Evolutionary conservation across 2,797 vertebrate genomes (phyloP), one percentile per base, ranked within the genome.

Genomic region (Pipistrellus kuhlii): DNA sequence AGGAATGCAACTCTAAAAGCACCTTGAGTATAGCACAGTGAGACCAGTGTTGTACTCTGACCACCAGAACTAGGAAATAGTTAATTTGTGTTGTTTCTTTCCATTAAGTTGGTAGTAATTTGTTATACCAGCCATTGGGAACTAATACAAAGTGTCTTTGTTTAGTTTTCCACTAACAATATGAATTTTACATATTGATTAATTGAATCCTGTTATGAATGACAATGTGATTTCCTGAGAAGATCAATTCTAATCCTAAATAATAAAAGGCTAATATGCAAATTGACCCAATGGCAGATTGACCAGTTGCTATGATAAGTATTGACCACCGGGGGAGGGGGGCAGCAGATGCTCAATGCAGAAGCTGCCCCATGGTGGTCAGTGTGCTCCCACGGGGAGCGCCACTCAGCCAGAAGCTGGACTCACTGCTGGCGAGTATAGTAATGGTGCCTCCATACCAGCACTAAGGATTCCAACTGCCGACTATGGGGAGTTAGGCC

Each of bases 161-260:
- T 73, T 91, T 78, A 66, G 21, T 72, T 84, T 90, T 90, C 83
- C 18, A 73, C 10, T 41, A 78, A 23, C 12, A 64, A n/a, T 76
- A 51, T 81, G 10, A 35, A 23, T 30, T 77, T 90, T 83, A 57
- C 62, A 20, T 66, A 35, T 15, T 57, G 44, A 87, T 82, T 64
- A 84, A 27, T 30, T 84, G 64, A 88, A 73, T 84, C 32, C 55
- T 68, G n/a, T 30, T 51, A 48, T 91, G 71, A 77, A 76, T 76
- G 53, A 84, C 25, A 80, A 1, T 85, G 25, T 85, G 59, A 66
- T 91, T 88, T 93, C 76, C 83, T 91, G 38, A 64, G 51, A 85
- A 90, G 27, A 64, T 64, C 55, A 91, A 9, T 84, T 73, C 48
- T 64, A 51, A 35, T 84, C 87, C 55, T 57, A 12, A 11, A 25